Evolutionary conservation across 2,797 vertebrate genomes (phyloP), one percentile per base, ranked within the genome.

Genomic region (Crenuchus spilurus): DNA sequence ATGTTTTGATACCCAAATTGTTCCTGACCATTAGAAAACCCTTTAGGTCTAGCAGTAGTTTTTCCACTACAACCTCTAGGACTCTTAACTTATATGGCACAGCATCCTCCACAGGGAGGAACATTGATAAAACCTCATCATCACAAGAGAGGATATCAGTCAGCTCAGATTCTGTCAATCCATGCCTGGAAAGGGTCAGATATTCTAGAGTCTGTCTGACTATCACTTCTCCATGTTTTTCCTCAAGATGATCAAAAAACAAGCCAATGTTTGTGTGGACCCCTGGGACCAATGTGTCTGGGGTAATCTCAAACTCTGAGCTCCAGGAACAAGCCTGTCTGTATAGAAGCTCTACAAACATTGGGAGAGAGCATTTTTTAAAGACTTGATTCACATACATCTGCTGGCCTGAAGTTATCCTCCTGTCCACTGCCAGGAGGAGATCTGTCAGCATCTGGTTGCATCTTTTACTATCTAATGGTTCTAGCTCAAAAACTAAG

Each of bases 391-490:
- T 94, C 37, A 94, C 87, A 79, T 92, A 85, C 24, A 82, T 78
- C 80, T 94, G 94, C 70, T 95, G 94, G 46, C 94, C 94, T 0
- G 94, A 94, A 0, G 94, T 94, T 54, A 95, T 90, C 70, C 75
- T 92, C 81, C 92, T 89, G 41, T 90, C 85, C 18, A 84, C 86
- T 9, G 63, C 16, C 20, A 57, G 78, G 44, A 94, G 88, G 41
- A 87, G 86, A 0, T 79, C 76, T 1, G 81, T 82, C 66, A 94
- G 61, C 85, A 92, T 85, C 77, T 80, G 85, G 51, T 72, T 82
- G 58, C 90, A 84, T 60, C 80, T 84, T 55, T 87, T 93, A 74
- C 87, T 91, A 49, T 90, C 78, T 6, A 75, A 83, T 11, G 39
- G 39, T 8, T 78, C 78, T 63, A 95, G 33, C 44, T 82, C 80